phyloP scores from a whole-genome alignment of 2,113 vertebrate species.

The Notechis scutatus region DNA sequence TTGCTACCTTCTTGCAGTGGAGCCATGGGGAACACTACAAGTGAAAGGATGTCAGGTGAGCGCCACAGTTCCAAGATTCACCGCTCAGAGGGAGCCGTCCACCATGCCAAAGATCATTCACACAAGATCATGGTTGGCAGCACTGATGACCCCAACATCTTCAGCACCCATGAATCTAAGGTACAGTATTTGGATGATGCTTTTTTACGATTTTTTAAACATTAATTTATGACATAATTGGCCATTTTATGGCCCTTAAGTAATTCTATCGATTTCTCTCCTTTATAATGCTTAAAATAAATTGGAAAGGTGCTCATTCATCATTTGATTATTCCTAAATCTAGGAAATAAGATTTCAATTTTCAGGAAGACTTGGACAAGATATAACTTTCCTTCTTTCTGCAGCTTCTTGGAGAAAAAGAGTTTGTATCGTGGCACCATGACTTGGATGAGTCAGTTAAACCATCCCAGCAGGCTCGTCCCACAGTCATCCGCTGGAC shows the following conservation, averaged over 20 bases:
- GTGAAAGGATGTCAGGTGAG: slow-evolving; percentile 83
- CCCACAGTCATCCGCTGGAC: slow-evolving; percentile 97
- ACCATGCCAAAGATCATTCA: slow-evolving; percentile 77
- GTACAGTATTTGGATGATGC: slow-evolving; percentile 57
- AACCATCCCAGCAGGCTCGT: slow-evolving; percentile 83
- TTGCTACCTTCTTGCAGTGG: slow-evolving; percentile 21
- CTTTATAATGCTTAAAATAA: background rate
- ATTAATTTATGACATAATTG: background rate
- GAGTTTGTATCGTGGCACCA: slow-evolving; percentile 83
- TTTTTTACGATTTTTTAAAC: background rate
- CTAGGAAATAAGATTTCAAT: background rate
- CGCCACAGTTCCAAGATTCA: slow-evolving; percentile 87
- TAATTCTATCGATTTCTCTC: background rate
- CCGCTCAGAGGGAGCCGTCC: slow-evolving; percentile 76
- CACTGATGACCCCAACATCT: slow-evolving; percentile 91
- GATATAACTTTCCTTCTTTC: slow-evolving; percentile 49
- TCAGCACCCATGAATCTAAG: slow-evolving; percentile 87
- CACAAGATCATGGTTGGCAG: slow-evolving; percentile 95
- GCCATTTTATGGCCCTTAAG: background rate
- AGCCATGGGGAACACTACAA: slow-evolving; percentile 91
- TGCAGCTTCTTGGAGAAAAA: slow-evolving; percentile 83
- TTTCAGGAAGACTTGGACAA: background rate
- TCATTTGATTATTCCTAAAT: background rate
- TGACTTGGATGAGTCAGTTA: slow-evolving; percentile 85
- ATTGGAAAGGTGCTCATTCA: background rate